These are phyloP conservation scores for Leptopilina myrica DNA, from an alignment of 2,888 invertebrate genomes.

Conservation along the genomic window DNA sequence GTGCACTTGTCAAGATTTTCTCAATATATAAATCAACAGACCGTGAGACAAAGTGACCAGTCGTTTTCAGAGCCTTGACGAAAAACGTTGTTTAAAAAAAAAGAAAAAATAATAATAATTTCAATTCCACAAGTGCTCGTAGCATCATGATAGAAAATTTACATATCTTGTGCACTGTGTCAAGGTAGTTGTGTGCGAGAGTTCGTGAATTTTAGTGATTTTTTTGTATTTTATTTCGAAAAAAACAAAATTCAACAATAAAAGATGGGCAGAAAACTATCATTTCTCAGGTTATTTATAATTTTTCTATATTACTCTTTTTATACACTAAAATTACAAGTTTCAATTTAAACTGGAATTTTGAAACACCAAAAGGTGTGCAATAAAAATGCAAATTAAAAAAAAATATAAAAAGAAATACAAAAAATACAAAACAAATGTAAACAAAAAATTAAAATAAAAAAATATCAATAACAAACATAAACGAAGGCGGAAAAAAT, in stretches of 20 bases:
- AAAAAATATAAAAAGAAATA: no score
- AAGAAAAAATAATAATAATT: background rate
- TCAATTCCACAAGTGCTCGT: constrained; percentile 8
- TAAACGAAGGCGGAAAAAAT: no score
- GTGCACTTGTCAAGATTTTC: background rate
- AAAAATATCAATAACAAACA: no score
- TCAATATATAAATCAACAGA: constrained; percentile 13
- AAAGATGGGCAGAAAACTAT: constrained; percentile 17
- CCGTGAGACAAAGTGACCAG: constrained; percentile 22
- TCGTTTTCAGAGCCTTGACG: constrained; percentile 5
- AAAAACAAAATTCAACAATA: background rate
- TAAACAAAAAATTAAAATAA: no score
- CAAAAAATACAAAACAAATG: no score
- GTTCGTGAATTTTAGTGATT: background rate
- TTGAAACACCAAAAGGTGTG: no score
- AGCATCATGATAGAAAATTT: constrained; percentile 19
- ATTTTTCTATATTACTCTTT: background rate
- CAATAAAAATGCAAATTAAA: no score
- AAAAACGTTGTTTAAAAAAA: constrained; percentile 7
- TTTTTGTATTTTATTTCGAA: background rate
- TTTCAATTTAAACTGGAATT: no score
- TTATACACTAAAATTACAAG: background rate
- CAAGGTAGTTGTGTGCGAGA: background rate
- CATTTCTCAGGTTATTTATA: constrained; percentile 10
- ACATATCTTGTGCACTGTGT: constrained; percentile 19